phyloP scores from a whole-genome alignment of 2,113 vertebrate genomes.

The Cinclus cinclus region DNA sequence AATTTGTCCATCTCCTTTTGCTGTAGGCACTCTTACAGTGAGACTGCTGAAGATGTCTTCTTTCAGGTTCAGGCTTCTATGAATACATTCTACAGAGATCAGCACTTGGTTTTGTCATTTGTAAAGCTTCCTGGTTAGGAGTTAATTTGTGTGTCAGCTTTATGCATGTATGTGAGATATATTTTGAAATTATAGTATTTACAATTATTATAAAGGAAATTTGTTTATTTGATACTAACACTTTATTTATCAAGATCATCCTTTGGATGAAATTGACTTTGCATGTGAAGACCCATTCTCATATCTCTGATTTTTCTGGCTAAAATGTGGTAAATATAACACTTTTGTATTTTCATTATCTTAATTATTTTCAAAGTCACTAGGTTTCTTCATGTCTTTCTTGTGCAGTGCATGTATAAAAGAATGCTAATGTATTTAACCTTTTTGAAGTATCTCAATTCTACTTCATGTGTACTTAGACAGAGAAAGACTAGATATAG shows the following conservation, averaged over 20 bases:
- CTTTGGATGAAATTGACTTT: not conserved
- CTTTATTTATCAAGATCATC: not conserved
- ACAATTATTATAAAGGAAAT: not conserved
- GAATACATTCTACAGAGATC: not conserved
- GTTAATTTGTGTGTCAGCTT: not conserved
- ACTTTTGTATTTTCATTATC: not conserved
- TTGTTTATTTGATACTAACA: not conserved
- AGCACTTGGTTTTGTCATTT: not conserved
- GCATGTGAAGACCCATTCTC: not conserved
- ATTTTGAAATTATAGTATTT: not conserved
- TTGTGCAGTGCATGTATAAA: not conserved
- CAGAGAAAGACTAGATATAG: not conserved
- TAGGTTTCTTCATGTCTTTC: not conserved
- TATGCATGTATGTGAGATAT: not conserved
- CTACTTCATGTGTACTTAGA: not conserved
- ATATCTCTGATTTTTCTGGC: not conserved
- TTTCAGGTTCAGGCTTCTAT: constrained; percentile 5
- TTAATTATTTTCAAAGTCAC: not conserved
- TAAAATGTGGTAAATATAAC: not conserved
- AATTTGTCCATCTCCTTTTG: not conserved
- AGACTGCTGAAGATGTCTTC: not conserved
- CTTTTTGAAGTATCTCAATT: not conserved
- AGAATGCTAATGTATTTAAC: not conserved
- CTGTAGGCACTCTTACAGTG: not conserved
- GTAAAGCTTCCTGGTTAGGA: not conserved